Percentiles rank a stretch among this genome's conserved stretches.
These are phyloP conservation scores for Xerus rutilus DNA, from an alignment of 2,797 vertebrate species.

Conservation along the genomic window DNA sequence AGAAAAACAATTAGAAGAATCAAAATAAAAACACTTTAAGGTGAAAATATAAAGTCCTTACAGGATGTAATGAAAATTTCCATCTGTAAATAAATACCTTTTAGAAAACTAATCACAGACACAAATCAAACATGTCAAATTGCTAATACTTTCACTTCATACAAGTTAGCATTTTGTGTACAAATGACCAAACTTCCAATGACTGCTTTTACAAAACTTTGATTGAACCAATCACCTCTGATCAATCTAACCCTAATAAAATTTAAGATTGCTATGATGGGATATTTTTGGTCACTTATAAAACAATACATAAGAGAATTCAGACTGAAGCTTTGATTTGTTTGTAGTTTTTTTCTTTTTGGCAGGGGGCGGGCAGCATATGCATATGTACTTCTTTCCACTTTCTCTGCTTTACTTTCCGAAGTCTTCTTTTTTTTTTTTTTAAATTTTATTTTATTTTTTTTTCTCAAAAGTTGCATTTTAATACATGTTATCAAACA, in stretches of 20 bases:
- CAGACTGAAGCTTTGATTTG: neutral
- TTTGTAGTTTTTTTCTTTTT: neutral
- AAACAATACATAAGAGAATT: neutral
- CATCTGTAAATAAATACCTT: neutral
- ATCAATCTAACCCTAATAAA: neutral
- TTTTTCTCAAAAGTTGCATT: no score
- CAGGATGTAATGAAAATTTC: neutral
- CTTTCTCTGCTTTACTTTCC: neutral
- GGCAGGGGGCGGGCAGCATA: no score
- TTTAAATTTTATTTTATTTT: no score
- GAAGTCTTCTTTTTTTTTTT: neutral
- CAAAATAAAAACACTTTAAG: neutral
- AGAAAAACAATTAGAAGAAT: slow-evolving; percentile 69
- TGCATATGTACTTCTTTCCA: neutral
- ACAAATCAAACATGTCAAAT: neutral
- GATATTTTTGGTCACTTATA: slow-evolving; percentile 14
- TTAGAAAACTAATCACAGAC: neutral
- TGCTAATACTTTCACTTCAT: neutral
- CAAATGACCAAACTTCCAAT: neutral
- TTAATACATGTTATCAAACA: no score
- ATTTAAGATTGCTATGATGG: neutral
- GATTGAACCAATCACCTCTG: neutral
- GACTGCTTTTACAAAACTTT: neutral
- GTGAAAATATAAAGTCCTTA: neutral
- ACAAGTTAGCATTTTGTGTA: neutral